Evolutionary conservation across 2,888 invertebrate species (phyloP).

Genomic region (Ophion ellenae): DNA sequence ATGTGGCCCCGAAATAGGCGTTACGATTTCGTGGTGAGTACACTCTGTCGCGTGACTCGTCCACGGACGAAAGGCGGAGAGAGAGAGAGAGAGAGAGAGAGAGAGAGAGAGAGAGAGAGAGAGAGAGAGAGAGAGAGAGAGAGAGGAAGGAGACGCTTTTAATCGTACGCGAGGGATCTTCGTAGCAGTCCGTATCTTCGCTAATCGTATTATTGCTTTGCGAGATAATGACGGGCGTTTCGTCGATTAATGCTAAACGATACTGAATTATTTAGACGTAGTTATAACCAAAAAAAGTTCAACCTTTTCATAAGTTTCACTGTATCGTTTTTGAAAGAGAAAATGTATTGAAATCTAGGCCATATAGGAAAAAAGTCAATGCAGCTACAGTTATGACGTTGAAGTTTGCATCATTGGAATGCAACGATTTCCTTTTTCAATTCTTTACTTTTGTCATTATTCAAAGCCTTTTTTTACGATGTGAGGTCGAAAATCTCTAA

Average conservation of each 20-base stretch:
- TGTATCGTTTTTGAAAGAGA: not conserved
- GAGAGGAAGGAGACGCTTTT: conserved; percentile 1
- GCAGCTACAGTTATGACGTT: too few relatives aligned
- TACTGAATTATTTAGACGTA: not conserved
- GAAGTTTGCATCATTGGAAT: too few relatives aligned
- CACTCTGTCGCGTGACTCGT: conserved; percentile 31
- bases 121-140: conserved; percentile 10
- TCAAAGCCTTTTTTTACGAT: too few relatives aligned
- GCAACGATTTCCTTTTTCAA: too few relatives aligned
- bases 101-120: conserved; percentile 1
- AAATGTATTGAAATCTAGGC: not conserved
- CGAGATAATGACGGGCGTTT: conserved; percentile 1
- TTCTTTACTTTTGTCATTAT: too few relatives aligned
- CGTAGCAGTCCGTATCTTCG: not conserved
- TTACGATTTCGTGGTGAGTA: conserved; percentile 27
- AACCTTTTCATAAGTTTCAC: not conserved
- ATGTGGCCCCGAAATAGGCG: conserved; percentile 31
- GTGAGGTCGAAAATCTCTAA: too few relatives aligned
- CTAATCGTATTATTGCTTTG: not conserved
- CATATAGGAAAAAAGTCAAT: not conserved
- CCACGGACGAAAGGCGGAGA: conserved; percentile 2
- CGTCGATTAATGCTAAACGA: not conserved
- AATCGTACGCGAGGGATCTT: conserved; percentile 3
- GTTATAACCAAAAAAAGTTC: not conserved
- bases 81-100: conserved; percentile 10